A percentile compares a stretch with the other conserved stretches of the same genome.
Conservation (phyloP, 2,113 vertebrate species). For the Micronycteris hirsuta region DNA sequence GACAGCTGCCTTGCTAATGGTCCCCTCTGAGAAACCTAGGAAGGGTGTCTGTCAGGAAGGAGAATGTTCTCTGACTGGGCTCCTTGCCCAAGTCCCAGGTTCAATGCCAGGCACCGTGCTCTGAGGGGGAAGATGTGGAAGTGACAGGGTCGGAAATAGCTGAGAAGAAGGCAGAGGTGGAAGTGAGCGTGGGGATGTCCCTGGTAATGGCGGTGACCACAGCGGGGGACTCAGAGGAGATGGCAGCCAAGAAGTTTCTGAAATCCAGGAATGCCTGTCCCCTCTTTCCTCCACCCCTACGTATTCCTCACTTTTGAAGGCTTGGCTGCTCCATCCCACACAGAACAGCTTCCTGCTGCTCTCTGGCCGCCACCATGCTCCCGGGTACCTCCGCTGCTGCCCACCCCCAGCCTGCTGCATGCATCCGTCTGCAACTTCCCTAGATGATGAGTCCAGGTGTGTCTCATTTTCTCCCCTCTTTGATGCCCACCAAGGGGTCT, state of each 20-base stretch:
- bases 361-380: background rate
- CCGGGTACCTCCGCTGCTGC: accelerated
- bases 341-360: background rate
- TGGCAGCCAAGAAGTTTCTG: background rate
- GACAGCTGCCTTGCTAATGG: background rate
- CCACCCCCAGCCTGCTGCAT: background rate
- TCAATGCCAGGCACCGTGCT: background rate
- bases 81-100: background rate
- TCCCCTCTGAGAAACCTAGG: background rate
- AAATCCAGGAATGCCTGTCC: background rate
- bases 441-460: background rate
- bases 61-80: background rate
- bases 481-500: too few species aligned
- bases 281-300: background rate
- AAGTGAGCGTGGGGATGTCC: background rate
- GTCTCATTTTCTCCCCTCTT: too few species aligned
- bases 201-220: accelerated
- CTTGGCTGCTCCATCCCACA: background rate
- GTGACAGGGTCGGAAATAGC: background rate
- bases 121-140: background rate
- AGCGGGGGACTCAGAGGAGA: background rate
- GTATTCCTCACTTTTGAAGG: background rate
- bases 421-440: background rate
- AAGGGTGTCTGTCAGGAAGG: background rate
- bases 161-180: background rate